Conservation (phyloP, 2,888 invertebrate genomes). For the Xanthia togata region DNA sequence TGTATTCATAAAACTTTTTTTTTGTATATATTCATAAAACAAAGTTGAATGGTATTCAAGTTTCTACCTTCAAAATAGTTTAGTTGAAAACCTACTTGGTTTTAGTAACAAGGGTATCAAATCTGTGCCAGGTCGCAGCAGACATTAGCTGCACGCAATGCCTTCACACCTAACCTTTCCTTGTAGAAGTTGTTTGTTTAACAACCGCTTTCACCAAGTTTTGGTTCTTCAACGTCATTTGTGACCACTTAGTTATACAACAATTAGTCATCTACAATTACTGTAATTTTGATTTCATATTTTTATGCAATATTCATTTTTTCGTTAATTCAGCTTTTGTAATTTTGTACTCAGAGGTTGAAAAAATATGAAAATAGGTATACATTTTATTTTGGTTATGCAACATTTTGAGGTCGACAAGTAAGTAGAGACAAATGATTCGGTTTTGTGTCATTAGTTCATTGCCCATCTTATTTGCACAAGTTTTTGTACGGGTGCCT, state of each 20-base stretch:
- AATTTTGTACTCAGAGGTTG: background rate
- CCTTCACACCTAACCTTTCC: constrained; percentile 62
- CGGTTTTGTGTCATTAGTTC: constrained; percentile 40
- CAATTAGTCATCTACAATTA: background rate
- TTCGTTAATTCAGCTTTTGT: constrained; percentile 19
- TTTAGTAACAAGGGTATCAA: constrained; percentile 46
- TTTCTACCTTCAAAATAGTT: constrained; percentile 24
- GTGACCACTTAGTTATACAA: constrained; percentile 21
- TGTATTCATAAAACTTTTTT: constrained; percentile 22
- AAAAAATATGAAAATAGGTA: constrained; percentile 2
- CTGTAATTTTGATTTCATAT: background rate
- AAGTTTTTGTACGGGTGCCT: constrained; percentile 5
- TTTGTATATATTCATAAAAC: constrained; percentile 1
- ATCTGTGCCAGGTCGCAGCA: constrained; percentile 52
- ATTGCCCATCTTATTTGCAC: constrained; percentile 27
- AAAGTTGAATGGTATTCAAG: constrained; percentile 40
- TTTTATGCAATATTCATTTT: constrained; percentile 12
- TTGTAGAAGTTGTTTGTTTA: constrained; percentile 30
- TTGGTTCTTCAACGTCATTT: constrained; percentile 5
- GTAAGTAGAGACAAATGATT: constrained; percentile 45
- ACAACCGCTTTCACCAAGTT: constrained; percentile 39
- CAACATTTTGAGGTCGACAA: constrained; percentile 18
- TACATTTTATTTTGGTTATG: constrained; percentile 12
- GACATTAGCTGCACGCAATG: constrained; percentile 61
- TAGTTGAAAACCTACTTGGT: constrained; percentile 26